Conservation (phyloP, 1,140 invertebrate genomes). For the Drosophila ananassae region DNA sequence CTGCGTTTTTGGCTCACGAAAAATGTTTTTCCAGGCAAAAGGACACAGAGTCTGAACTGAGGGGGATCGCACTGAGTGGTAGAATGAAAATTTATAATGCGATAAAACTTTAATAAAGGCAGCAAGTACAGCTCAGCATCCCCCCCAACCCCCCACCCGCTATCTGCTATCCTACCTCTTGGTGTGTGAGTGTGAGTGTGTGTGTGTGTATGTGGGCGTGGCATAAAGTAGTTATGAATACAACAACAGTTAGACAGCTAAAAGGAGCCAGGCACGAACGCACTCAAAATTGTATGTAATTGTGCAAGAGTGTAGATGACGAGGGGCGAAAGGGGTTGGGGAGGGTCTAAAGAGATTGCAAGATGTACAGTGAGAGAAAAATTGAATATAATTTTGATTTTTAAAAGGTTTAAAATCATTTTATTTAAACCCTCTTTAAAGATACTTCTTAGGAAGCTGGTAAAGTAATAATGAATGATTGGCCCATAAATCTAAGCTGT, state of each 20-base stretch:
- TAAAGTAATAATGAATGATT: background rate
- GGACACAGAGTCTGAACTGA: background rate
- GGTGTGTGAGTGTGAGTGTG: conserved; percentile 41
- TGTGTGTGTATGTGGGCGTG: conserved; percentile 42
- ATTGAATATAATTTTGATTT: background rate
- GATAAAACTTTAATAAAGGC: conserved; percentile 83
- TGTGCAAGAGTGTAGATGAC: conserved; percentile 68
- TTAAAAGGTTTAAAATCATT: too few species aligned
- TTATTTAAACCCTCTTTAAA: too few species aligned
- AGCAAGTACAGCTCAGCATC: conserved; percentile 45
- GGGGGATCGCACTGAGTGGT: background rate
- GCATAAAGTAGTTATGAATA: conserved; percentile 80
- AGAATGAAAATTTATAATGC: conserved; percentile 77
- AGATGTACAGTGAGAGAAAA: conserved; percentile 30
- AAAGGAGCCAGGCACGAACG: conserved; percentile 61
- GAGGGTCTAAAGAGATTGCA: conserved; percentile 8
- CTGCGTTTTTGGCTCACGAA: conserved; percentile 75
- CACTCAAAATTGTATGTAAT: conserved; percentile 82
- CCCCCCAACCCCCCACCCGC: background rate
- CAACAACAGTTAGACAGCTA: conserved; percentile 69
- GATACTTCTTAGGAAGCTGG: background rate
- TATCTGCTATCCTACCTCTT: background rate
- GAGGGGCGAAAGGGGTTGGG: background rate
- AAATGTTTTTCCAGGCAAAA: conserved; percentile 60
- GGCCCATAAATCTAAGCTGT: background rate